These are phyloP conservation scores for Caenorhabditis drosophilae DNA, from an alignment of 2,888 invertebrate species.

Conservation along the genomic window DNA sequence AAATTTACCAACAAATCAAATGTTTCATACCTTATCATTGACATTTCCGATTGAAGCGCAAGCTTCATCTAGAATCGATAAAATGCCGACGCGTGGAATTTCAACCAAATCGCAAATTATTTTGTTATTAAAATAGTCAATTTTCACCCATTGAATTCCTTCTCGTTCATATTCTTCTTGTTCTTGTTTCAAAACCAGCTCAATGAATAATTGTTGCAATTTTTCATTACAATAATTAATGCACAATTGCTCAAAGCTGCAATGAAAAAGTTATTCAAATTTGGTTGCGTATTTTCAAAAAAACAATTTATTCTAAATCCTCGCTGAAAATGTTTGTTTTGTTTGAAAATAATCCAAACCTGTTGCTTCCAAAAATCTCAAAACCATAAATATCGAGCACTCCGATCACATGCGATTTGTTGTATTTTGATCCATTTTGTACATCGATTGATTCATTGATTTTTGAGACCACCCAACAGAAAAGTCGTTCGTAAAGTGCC, in stretches of 20 bases:
- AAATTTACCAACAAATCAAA: no score
- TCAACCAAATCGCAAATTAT: constrained; percentile 94
- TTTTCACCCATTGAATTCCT: constrained; percentile 77
- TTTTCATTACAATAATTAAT: constrained; percentile 99
- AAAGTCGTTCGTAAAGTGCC: constrained; percentile 85
- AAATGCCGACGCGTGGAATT: constrained; percentile 86
- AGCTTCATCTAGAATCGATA: constrained; percentile 94
- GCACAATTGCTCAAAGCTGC: constrained; percentile 89
- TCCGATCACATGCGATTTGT: constrained; percentile 84
- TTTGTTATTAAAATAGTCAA: constrained; percentile 96
- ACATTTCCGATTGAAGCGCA: constrained; percentile 93
- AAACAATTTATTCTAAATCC: no score
- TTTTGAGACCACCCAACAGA: constrained; percentile 89
- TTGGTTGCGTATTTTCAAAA: no score
- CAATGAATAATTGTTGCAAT: constrained; percentile 94
- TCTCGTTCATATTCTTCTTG: constrained; percentile 95
- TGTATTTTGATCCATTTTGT: constrained; percentile 61
- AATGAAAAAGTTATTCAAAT: constrained; percentile 46
- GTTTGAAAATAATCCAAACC: constrained; percentile 73
- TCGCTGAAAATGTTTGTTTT: background rate
- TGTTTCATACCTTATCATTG: constrained; percentile 76
- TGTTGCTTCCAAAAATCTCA: constrained; percentile 94
- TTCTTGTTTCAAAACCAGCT: constrained; percentile 93
- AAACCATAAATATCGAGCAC: constrained; percentile 98
- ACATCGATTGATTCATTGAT: constrained; percentile 85